Conservation (phyloP, 35 echinoderm and acorn worm species). For the Strongylocentrotus purpuratus region DNA sequence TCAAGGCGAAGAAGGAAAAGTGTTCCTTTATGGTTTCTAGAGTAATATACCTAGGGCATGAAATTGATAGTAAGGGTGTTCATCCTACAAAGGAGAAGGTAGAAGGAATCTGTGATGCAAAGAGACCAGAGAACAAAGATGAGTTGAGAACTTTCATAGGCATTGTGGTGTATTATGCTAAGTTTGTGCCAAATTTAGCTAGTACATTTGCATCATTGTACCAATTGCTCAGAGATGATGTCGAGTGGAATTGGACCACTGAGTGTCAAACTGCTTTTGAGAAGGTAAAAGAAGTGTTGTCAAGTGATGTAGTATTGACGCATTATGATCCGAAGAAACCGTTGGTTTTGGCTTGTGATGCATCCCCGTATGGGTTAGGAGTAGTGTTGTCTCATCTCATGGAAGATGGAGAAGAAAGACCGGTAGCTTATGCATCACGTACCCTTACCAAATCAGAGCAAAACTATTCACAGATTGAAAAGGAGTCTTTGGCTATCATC, state of each 20-base stretch:
- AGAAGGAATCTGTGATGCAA: conserved; percentile 63
- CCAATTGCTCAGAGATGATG: conserved; percentile 57
- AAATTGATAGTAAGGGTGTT: conserved; percentile 60
- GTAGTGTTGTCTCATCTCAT: conserved; percentile 66
- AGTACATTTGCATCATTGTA: conserved; percentile 60
- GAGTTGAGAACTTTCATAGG: conserved; percentile 65
- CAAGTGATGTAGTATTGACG: conserved; percentile 69
- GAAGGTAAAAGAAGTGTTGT: conserved; percentile 54
- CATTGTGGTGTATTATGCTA: conserved; percentile 69
- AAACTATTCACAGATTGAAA: conserved; percentile 72
- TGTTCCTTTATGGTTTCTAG: conserved; percentile 58
- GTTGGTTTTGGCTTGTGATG: conserved; percentile 59
- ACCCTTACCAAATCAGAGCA: conserved; percentile 67
- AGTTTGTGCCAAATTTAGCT: conserved; percentile 70
- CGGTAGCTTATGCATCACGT: conserved; percentile 67
- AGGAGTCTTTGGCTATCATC: conserved; percentile 58
- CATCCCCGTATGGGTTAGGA: conserved; percentile 63
- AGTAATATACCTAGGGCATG: conserved; percentile 62
- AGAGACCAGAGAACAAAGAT: conserved; percentile 52
- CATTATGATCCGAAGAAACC: conserved; percentile 66
- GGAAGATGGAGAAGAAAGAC: conserved; percentile 62
- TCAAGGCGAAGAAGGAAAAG: conserved; percentile 64
- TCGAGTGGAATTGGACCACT: conserved; percentile 65
- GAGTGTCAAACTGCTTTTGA: conserved; percentile 73
- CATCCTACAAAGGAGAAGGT: conserved; percentile 64